A percentile compares a stretch with the other conserved stretches of the same genome.
Conservation (phyloP, 2,113 vertebrate species). For the Festucalex cinctus region DNA sequence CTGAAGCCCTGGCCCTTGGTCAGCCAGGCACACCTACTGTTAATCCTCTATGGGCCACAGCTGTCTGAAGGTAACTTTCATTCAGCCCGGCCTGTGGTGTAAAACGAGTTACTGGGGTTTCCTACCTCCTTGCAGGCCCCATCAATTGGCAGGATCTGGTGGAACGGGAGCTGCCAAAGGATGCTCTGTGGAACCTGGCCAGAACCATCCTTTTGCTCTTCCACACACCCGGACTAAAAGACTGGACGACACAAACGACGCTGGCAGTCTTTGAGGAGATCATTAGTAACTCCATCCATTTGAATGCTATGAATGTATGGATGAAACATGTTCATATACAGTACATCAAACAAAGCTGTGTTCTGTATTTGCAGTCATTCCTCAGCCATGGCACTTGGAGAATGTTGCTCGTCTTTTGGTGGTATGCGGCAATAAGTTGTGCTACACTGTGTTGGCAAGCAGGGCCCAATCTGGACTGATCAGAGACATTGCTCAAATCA, state of each 20-base stretch:
- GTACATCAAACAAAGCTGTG: not conserved
- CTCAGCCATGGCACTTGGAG: slow-evolving; percentile 83
- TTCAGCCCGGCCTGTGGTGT: not conserved
- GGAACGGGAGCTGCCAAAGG: slow-evolving; percentile 72
- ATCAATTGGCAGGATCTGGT: slow-evolving; percentile 81
- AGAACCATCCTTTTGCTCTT: slow-evolving; percentile 78
- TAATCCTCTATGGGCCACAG: slow-evolving; percentile 84
- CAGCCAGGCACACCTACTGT: slow-evolving; percentile 84
- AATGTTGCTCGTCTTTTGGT: slow-evolving; percentile 85
- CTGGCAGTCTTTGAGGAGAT: slow-evolving; percentile 85
- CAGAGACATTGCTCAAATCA: slow-evolving; percentile 74
- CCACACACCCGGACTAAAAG: slow-evolving; percentile 62
- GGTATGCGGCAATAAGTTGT: slow-evolving; percentile 81
- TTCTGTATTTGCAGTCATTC: slow-evolving; percentile 69
- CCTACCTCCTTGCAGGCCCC: slow-evolving; percentile 65
- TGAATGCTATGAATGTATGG: not conserved
- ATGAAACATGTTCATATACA: not conserved
- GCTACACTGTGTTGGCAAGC: slow-evolving; percentile 82
- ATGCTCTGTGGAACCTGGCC: slow-evolving; percentile 77
- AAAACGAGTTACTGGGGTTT: not conserved
- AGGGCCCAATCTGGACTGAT: slow-evolving; percentile 79
- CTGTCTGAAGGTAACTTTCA: slow-evolving; percentile 69
- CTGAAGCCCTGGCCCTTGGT: slow-evolving; percentile 88
- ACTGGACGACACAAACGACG: slow-evolving; percentile 77
- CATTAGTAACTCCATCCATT: slow-evolving; percentile 68